A percentile compares a stretch with the other conserved stretches of the same genome.
Evolutionary conservation across 2,113 vertebrate species (phyloP).

Genomic region (Bos indicus): DNA sequence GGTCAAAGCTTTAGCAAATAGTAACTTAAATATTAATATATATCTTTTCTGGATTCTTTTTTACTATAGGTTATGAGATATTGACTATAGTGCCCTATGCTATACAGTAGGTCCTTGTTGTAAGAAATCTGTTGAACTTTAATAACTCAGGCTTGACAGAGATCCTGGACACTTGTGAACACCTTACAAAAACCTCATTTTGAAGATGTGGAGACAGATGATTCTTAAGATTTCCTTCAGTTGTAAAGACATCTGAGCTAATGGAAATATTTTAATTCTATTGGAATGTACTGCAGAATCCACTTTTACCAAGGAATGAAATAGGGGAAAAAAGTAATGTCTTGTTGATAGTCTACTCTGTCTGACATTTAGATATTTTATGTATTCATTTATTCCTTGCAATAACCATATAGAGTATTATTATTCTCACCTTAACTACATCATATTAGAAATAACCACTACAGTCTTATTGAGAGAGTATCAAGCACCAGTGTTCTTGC

Average conservation of each 20-base stretch:
- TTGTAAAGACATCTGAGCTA: background rate
- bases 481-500: background rate
- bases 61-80: background rate
- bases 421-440: background rate
- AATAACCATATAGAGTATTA: background rate
- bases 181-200: background rate
- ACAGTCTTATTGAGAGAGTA: background rate
- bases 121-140: background rate
- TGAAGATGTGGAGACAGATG: background rate
- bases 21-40: background rate
- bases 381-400: background rate
- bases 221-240: background rate
- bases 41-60: background rate
- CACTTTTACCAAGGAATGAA: background rate
- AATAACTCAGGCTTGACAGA: background rate
- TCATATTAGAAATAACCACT: background rate
- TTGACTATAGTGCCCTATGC: background rate
- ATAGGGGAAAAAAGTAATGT: background rate
- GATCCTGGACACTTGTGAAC: background rate
- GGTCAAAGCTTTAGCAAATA: conserved; percentile 41
- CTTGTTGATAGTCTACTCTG: background rate
- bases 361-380: background rate
- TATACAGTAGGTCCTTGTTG: background rate
- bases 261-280: background rate
- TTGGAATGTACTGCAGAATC: background rate